Evolutionary conservation across 2,888 invertebrate genomes (phyloP).

Genomic region (Vannuccia rotundouncinata): DNA sequence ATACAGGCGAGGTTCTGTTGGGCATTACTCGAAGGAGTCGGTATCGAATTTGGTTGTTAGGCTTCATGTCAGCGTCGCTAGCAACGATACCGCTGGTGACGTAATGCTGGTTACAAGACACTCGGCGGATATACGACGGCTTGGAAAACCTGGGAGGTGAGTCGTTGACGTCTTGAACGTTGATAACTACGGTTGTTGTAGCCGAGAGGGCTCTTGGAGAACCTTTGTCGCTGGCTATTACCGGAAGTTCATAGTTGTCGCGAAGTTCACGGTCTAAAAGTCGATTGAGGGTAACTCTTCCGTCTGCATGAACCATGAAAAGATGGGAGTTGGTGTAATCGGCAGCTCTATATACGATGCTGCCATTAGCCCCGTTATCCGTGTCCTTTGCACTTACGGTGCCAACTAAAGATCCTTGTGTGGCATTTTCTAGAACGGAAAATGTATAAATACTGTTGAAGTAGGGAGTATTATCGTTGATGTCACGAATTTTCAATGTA

Average conservation of each 20-base stretch:
- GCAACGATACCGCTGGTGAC: background rate
- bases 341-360: background rate
- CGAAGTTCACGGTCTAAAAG: background rate
- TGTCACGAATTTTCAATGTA: background rate
- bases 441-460: background rate
- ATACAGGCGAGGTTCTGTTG: background rate
- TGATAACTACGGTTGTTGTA: conserved; percentile 1
- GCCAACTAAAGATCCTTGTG: background rate
- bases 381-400: background rate
- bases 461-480: conserved; percentile 8
- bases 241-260: background rate
- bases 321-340: background rate
- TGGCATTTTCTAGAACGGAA: background rate
- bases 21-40: background rate
- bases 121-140: background rate
- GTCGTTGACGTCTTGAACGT: conserved; percentile 12
- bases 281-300: background rate
- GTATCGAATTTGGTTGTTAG: conserved; percentile 12
- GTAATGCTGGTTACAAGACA: conserved; percentile 15
- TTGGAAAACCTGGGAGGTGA: conserved; percentile 13
- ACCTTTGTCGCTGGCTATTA: background rate
- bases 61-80: background rate
- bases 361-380: background rate
- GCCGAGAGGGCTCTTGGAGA: background rate
- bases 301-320: background rate